These are phyloP conservation scores for Yponomeuta malinellus DNA, from an alignment of 2,888 invertebrate genomes.

Conservation along the genomic window DNA sequence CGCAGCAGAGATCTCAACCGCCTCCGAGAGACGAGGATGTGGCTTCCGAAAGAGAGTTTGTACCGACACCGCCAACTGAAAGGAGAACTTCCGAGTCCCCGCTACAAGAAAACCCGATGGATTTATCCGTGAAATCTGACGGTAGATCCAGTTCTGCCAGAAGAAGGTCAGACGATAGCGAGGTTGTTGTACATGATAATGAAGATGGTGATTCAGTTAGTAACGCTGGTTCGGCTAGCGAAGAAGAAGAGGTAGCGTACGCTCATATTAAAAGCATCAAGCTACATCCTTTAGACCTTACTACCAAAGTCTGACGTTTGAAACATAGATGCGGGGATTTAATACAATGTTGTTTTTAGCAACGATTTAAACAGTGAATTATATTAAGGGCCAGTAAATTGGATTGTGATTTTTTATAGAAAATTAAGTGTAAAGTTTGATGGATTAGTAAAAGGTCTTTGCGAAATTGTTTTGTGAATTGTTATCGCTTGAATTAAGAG, in stretches of 20 bases:
- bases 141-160: constrained; percentile 74
- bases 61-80: constrained; percentile 58
- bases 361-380: constrained; percentile 38
- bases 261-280: constrained; percentile 76
- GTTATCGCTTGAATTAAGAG: constrained; percentile 66
- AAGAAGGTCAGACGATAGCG: constrained; percentile 68
- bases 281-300: constrained; percentile 78
- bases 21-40: constrained; percentile 66
- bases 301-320: constrained; percentile 79
- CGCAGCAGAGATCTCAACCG: constrained; percentile 76
- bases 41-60: constrained; percentile 72
- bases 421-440: constrained; percentile 37
- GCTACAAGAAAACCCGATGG: constrained; percentile 86
- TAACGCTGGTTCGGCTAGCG: constrained; percentile 63
- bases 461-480: constrained; percentile 43
- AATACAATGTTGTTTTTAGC: constrained; percentile 30
- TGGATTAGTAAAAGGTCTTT: constrained; percentile 8
- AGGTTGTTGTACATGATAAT: constrained; percentile 58
- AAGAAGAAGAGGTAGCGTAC: constrained; percentile 71
- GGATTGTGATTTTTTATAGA: constrained; percentile 61
- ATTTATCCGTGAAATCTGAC: constrained; percentile 83
- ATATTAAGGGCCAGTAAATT: constrained; percentile 63
- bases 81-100: constrained; percentile 72
- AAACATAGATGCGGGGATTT: constrained; percentile 35
- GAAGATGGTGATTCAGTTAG: constrained; percentile 64